Evolutionary conservation across 2,113 vertebrate genomes (phyloP).

Genomic region (Sus scrofa): T2T-Sscrofa CM000813.6:159385501-159386000

Average conservation of each 20-base stretch:
- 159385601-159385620: constrained; percentile 63
- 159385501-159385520: background rate
- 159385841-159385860: background rate
- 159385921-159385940: background rate
- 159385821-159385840: background rate
- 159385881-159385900: constrained; percentile 15
- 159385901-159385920: background rate
- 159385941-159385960: background rate
- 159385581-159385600: constrained; percentile 38
- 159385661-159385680: background rate
- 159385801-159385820: background rate
- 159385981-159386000: background rate
- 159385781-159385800: background rate
- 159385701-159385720: background rate
- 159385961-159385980: background rate
- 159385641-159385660: constrained; percentile 68
- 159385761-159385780: background rate
- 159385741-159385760: background rate
- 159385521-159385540: background rate
- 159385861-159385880: background rate
- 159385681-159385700: background rate
- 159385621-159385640: constrained; percentile 73
- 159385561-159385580: background rate
- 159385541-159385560: constrained; percentile 1
- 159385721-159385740: constrained; percentile 2